These are phyloP conservation scores for Gymnoscelis rufifasciata DNA, from an alignment of 2,888 invertebrate genomes.

Conservation along the genomic window DNA sequence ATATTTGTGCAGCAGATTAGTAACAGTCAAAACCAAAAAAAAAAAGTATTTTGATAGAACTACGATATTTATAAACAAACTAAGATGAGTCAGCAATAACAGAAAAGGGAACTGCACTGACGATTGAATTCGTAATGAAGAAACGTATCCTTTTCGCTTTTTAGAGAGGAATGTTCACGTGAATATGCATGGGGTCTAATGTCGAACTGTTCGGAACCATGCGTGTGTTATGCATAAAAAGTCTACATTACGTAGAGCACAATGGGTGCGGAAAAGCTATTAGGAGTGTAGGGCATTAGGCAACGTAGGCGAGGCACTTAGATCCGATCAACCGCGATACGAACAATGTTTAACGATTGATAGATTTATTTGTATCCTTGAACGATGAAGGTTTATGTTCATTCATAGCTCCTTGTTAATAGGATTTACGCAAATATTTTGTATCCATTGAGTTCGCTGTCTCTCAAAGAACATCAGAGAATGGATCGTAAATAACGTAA, in stretches of 20 bases:
- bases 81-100: background rate
- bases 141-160: slow-evolving; percentile 7
- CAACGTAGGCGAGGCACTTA: slow-evolving; percentile 21
- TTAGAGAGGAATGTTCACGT: slow-evolving; percentile 4
- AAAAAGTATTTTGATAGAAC: background rate
- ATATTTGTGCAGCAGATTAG: background rate
- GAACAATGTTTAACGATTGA: slow-evolving; percentile 17
- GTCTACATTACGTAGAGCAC: slow-evolving; percentile 1
- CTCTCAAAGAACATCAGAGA: slow-evolving; percentile 7
- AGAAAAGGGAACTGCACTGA: slow-evolving; percentile 2
- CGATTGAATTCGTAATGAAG: slow-evolving; percentile 1
- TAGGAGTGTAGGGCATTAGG: slow-evolving; percentile 24
- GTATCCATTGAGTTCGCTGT: slow-evolving; percentile 1
- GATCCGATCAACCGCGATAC: slow-evolving; percentile 12
- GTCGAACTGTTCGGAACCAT: slow-evolving; percentile 12
- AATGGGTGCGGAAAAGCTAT: slow-evolving; percentile 16
- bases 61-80: background rate
- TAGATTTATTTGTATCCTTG: slow-evolving; percentile 51
- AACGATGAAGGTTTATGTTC: slow-evolving; percentile 40
- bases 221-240: slow-evolving; percentile 18
- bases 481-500: too few relatives aligned
- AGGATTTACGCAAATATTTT: slow-evolving; percentile 5
- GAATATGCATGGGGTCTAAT: slow-evolving; percentile 6
- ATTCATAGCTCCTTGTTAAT: slow-evolving; percentile 1
- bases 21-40: background rate